Conservation (phyloP, 2,888 invertebrate species). For the Chironomus tentans region DNA sequence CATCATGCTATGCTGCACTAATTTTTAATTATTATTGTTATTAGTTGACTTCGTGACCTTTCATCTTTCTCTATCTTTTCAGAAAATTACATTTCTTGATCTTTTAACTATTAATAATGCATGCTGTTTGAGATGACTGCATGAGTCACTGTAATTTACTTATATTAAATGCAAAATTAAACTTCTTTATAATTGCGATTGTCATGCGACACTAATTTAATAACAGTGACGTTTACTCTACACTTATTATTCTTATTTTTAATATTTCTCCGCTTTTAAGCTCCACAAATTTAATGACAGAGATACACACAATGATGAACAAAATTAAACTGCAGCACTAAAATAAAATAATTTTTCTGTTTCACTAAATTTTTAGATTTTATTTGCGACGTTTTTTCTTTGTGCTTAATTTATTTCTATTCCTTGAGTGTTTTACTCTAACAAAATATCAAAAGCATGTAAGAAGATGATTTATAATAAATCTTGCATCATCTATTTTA, state of each 20-base stretch:
- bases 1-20: neutral
- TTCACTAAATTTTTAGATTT: too few relatives aligned
- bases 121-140: neutral
- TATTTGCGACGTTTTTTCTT: too few relatives aligned
- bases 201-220: neutral
- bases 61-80: neutral
- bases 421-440: neutral
- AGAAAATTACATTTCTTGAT: neutral
- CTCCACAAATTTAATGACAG: neutral
- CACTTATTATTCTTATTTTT: neutral
- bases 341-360: neutral
- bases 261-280: neutral
- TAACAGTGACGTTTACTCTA: neutral
- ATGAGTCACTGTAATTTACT: too few relatives aligned
- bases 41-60: neutral
- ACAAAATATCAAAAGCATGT: neutral
- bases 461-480: slow-evolving; percentile 13
- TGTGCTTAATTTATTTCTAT: too few relatives aligned
- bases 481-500: slow-evolving; percentile 20
- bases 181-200: neutral
- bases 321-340: neutral
- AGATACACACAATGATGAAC: neutral
- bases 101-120: neutral
- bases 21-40: neutral
- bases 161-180: too few relatives aligned